Conservation (phyloP, 2,113 vertebrate species). For the Piprites chloris region DNA sequence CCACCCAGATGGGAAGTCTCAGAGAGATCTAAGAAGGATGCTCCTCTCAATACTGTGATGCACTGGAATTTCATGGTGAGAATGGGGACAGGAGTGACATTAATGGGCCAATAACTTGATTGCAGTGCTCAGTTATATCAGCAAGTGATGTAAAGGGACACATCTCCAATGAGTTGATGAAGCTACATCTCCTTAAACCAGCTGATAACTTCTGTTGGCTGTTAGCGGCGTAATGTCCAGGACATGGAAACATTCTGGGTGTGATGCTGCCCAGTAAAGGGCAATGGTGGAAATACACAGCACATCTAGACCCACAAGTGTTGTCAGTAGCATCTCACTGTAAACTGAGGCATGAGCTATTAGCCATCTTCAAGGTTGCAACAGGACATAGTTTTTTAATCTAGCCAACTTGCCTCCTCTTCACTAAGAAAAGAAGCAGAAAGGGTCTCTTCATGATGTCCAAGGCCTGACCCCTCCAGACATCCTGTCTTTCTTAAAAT, state of each 20-base stretch:
- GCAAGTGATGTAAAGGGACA: background rate
- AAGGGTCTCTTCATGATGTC: background rate
- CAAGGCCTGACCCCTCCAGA: background rate
- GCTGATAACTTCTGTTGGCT: background rate
- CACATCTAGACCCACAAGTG: background rate
- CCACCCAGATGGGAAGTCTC: background rate
- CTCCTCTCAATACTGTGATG: background rate
- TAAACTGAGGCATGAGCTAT: background rate
- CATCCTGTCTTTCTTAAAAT: conserved; percentile 36
- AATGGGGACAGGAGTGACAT: background rate
- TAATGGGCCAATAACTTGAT: background rate
- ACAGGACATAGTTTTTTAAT: background rate
- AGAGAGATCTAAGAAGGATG: background rate
- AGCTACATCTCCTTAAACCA: background rate
- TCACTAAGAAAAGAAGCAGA: background rate
- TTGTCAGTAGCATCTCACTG: accelerated
- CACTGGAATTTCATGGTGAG: background rate
- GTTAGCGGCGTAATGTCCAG: accelerated
- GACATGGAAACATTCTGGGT: background rate
- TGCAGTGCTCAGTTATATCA: background rate
- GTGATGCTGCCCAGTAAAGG: background rate
- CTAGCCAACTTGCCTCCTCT: background rate
- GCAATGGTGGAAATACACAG: background rate
- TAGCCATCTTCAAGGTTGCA: background rate
- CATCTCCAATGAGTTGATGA: background rate